Conservation (phyloP, 2,797 vertebrate genomes). For the Allobates femoralis region DNA sequence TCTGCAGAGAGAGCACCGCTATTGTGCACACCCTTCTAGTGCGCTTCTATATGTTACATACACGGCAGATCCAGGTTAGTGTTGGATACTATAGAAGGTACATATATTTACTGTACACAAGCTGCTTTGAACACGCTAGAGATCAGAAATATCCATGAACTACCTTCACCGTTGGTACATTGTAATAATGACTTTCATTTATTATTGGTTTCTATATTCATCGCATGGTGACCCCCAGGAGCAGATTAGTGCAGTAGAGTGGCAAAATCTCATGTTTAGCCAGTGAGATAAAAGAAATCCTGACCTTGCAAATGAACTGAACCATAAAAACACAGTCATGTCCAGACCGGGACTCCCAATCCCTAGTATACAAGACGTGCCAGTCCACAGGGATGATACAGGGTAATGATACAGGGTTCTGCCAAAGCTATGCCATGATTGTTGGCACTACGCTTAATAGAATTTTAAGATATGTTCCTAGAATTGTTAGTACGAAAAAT, state of each 20-base stretch:
- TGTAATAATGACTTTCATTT: conserved; percentile 21
- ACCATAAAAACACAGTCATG: neutral
- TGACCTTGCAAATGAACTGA: conserved; percentile 58
- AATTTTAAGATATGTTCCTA: neutral
- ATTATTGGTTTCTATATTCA: conserved; percentile 3
- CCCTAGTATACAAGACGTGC: neutral
- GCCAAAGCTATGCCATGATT: neutral
- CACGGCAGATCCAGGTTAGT: too few species aligned
- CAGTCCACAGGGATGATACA: neutral
- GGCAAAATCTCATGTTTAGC: conserved; percentile 36
- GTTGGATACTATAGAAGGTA: too few species aligned
- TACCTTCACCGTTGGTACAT: neutral
- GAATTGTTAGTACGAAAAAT: neutral
- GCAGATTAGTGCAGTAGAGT: conserved; percentile 51
- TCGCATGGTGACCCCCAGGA: conserved; percentile 20
- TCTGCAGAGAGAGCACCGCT: too few species aligned
- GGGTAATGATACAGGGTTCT: neutral
- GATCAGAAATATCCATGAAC: neutral
- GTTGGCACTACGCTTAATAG: neutral
- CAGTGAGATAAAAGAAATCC: conserved; percentile 33
- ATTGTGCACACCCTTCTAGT: too few species aligned
- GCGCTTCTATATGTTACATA: neutral
- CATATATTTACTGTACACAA: too few species aligned
- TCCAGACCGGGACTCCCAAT: neutral
- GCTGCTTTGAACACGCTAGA: neutral